Percentiles rank a stretch among this genome's conserved stretches.
Conservation (phyloP, 1,140 invertebrate genomes). For the Drosophila littoralis region DNA sequence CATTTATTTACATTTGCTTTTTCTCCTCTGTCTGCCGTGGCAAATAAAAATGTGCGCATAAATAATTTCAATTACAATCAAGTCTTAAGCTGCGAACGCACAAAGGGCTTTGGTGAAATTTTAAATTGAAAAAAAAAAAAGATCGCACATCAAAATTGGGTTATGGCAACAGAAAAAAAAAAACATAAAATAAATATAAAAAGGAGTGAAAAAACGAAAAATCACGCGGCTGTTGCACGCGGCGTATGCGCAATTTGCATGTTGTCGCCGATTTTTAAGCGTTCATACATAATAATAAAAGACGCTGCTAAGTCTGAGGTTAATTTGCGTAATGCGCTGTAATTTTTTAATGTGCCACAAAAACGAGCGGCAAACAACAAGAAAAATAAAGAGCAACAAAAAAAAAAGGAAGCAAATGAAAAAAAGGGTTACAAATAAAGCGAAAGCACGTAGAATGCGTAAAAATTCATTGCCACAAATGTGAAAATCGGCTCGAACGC, state of each 20-base stretch:
- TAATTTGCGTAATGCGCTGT: slow-evolving; percentile 78
- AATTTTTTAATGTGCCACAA: slow-evolving; percentile 73
- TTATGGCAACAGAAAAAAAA: not conserved
- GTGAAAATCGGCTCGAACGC: slow-evolving; percentile 44
- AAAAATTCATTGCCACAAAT: slow-evolving; percentile 72
- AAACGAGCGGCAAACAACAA: slow-evolving; percentile 32
- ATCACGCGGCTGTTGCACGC: slow-evolving; percentile 24
- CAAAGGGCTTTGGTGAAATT: slow-evolving; percentile 6
- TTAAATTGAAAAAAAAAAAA: not conserved
- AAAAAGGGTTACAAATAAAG: slow-evolving; percentile 56
- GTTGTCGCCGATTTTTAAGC: slow-evolving; percentile 24
- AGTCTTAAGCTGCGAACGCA: slow-evolving; percentile 13
- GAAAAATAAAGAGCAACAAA: slow-evolving; percentile 13
- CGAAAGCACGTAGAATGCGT: slow-evolving; percentile 54
- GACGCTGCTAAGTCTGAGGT: slow-evolving; percentile 74
- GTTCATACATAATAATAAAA: slow-evolving; percentile 39
- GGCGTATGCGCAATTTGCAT: slow-evolving; percentile 57
- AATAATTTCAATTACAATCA: slow-evolving; percentile 21
- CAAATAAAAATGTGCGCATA: slow-evolving; percentile 8
- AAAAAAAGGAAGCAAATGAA: slow-evolving; percentile 5
- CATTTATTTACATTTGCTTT: slow-evolving; percentile 7
- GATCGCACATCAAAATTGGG: not conserved
- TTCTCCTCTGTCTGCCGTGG: not conserved
- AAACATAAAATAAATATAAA: not conserved
- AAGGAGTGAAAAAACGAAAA: slow-evolving; percentile 24